Conservation (phyloP, 2,888 invertebrate genomes). For the Rhagium mordax region DNA sequence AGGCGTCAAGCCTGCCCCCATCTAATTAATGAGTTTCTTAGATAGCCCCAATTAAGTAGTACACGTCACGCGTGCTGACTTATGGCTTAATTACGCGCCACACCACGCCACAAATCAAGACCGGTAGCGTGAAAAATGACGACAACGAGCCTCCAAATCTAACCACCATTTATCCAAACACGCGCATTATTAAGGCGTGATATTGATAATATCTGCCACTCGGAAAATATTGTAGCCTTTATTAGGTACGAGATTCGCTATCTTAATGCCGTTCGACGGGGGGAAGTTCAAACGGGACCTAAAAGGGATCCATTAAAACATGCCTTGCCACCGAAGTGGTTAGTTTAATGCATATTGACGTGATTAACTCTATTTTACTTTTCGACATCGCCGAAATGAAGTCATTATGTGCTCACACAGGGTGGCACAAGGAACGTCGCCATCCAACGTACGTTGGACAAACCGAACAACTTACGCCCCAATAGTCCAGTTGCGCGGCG, state of each 20-base stretch:
- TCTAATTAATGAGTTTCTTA: conserved; percentile 65
- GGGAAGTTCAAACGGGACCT: not conserved
- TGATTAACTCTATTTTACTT: too few species aligned
- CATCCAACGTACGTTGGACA: too few species aligned
- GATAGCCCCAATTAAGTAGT: conserved; percentile 64
- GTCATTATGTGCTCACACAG: too few species aligned
- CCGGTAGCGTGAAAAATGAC: conserved; percentile 31
- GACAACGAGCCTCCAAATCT: conserved; percentile 14
- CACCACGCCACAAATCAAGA: conserved; percentile 33
- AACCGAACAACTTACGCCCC: too few species aligned
- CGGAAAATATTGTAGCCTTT: conserved; percentile 19
- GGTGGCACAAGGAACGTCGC: too few species aligned
- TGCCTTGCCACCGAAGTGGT: not conserved
- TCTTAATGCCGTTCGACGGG: conserved; percentile 15
- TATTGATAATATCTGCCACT: conserved; percentile 29
- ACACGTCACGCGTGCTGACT: conserved; percentile 63
- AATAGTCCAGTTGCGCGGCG: too few species aligned
- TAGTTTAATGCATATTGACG: not conserved
- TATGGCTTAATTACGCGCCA: conserved; percentile 61
- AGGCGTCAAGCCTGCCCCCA: conserved; percentile 28
- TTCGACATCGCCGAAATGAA: too few species aligned
- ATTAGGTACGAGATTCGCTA: conserved; percentile 15
- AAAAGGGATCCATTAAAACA: not conserved
- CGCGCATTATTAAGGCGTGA: conserved; percentile 17
- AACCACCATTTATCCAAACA: conserved; percentile 12